Conservation (phyloP, 2,888 invertebrate species). For the Protula sp. region DNA sequence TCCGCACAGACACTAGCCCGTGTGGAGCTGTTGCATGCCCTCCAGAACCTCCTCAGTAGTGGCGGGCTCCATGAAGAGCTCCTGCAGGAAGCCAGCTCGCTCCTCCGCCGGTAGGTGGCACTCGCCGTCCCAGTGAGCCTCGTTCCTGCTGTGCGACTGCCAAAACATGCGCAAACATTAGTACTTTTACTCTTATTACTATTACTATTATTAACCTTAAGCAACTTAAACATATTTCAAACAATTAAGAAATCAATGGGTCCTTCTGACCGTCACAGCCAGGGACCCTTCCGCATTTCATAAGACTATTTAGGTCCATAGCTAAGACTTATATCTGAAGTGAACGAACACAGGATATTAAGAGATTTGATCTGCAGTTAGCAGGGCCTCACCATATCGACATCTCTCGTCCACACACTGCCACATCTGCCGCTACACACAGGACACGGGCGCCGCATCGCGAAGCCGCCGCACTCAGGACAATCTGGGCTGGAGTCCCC, state of each 20-base stretch:
- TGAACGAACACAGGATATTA: too few species aligned
- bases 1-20: too few species aligned
- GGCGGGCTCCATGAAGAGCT: constrained; percentile 3
- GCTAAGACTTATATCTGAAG: too few species aligned
- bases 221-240: too few species aligned
- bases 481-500: constrained; percentile 73
- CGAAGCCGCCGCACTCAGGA: constrained; percentile 72
- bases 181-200: constrained; percentile 15
- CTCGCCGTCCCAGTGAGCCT: constrained; percentile 42
- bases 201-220: too few species aligned
- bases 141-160: constrained; percentile 28
- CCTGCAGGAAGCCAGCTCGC: constrained; percentile 31
- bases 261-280: too few species aligned
- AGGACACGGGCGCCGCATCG: constrained; percentile 70
- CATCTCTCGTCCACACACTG: constrained; percentile 69
- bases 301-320: too few species aligned
- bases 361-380: too few species aligned
- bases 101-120: constrained; percentile 36
- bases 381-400: constrained; percentile 71
- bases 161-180: constrained; percentile 13
- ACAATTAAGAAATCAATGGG: too few species aligned
- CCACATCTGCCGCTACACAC: constrained; percentile 71
- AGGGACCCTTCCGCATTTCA: too few species aligned
- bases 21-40: too few species aligned
- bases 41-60: constrained; percentile 1